Percentiles rank a stretch among this genome's conserved stretches.
These are phyloP conservation scores for Alces alces DNA, from an alignment of 2,113 vertebrate genomes.

Conservation along the genomic window DNA sequence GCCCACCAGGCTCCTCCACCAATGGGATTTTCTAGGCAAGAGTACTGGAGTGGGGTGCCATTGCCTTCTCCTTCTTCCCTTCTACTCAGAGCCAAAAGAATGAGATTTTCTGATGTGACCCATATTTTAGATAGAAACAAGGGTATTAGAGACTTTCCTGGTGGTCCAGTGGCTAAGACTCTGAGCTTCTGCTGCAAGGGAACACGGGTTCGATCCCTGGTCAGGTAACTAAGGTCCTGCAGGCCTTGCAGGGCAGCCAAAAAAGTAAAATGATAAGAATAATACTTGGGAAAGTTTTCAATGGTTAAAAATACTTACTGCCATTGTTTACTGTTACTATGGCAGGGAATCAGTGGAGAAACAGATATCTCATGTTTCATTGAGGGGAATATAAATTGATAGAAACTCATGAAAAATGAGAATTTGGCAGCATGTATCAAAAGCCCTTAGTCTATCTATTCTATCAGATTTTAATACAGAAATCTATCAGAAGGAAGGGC, in stretches of 20 bases:
- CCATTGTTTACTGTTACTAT: background rate
- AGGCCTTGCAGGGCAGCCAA: background rate
- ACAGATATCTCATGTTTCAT: background rate
- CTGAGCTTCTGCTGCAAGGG: background rate
- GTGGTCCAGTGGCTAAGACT: background rate
- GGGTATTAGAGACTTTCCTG: background rate
- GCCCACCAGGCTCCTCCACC: no score
- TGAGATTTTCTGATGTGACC: background rate
- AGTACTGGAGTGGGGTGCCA: no score
- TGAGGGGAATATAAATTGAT: background rate
- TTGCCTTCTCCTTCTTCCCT: background rate
- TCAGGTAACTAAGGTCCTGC: background rate
- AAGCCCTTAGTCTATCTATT: background rate
- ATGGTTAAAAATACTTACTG: background rate
- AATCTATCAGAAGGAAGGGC: background rate
- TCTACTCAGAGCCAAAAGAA: constrained; percentile 19
- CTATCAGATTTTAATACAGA: background rate
- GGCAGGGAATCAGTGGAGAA: background rate
- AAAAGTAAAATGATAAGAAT: background rate
- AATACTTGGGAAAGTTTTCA: background rate
- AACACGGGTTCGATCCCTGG: background rate
- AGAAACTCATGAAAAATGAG: background rate
- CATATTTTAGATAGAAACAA: background rate
- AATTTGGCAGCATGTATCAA: background rate
- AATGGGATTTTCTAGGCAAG: no score